These are phyloP conservation scores for Limnodromus scolopaceus DNA, from an alignment of 2,797 vertebrate species.

Conservation along the genomic window DNA sequence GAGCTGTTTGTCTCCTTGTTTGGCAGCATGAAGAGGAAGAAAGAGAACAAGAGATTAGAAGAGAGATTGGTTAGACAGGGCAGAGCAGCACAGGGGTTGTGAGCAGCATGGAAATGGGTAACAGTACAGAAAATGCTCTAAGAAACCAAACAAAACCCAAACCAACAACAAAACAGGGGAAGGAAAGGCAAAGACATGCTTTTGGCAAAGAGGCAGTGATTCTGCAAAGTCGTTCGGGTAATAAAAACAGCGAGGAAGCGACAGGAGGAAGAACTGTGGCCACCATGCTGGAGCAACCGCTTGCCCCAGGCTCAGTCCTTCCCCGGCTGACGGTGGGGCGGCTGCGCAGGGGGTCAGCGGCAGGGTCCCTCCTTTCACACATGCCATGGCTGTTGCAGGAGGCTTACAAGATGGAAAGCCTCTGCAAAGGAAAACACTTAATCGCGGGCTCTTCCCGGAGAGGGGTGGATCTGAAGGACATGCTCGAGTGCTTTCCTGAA, in stretches of 20 bases:
- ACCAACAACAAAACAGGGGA: background rate
- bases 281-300: slow-evolving; percentile 33
- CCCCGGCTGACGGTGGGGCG: background rate
- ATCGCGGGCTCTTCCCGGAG: slow-evolving; percentile 9
- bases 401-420: background rate
- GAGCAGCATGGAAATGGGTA: slow-evolving; percentile 40
- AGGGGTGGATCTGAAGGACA: slow-evolving; percentile 42
- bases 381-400: slow-evolving; percentile 30
- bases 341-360: background rate
- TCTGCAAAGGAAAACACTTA: slow-evolving; percentile 43
- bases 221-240: background rate
- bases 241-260: slow-evolving; percentile 42
- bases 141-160: background rate
- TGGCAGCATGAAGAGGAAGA: slow-evolving; percentile 80
- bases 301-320: background rate
- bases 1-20: slow-evolving; percentile 94
- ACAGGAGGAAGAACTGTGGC: slow-evolving; percentile 35
- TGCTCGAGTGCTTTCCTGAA: slow-evolving; percentile 66
- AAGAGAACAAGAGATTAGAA: slow-evolving; percentile 78
- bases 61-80: slow-evolving; percentile 42
- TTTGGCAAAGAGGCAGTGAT: slow-evolving; percentile 36
- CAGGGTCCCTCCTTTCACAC: slow-evolving; percentile 36
- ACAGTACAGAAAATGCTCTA: slow-evolving; percentile 28
- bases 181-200: slow-evolving; percentile 69
- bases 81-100: slow-evolving; percentile 15